Percentiles rank a stretch among this genome's conserved stretches.
Conservation (phyloP, 2,888 invertebrate species). For the Lycocerus yunnanus region DNA sequence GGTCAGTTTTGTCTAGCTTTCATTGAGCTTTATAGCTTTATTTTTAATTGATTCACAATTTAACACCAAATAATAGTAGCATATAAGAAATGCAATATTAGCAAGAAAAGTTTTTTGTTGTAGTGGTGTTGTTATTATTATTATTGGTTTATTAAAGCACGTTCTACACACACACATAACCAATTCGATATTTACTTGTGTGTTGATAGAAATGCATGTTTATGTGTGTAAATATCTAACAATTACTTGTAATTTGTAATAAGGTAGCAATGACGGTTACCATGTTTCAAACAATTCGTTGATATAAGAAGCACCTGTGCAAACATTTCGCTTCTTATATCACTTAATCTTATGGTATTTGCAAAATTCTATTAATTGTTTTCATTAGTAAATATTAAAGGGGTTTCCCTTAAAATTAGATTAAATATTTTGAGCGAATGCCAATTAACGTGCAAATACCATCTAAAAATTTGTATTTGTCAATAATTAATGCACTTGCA, state of each 20-base stretch:
- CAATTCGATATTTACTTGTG: background rate
- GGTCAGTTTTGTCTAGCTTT: conserved; percentile 53
- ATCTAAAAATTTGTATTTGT: background rate
- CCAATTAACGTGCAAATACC: conserved; percentile 5
- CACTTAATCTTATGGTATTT: background rate
- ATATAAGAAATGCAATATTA: conserved; percentile 1
- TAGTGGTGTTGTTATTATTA: background rate
- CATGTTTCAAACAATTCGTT: background rate
- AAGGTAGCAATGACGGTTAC: background rate
- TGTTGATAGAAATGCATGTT: background rate
- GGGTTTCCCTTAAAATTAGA: background rate
- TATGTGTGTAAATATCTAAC: background rate
- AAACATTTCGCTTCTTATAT: background rate
- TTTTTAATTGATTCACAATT: conserved; percentile 14
- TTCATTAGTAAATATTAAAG: background rate
- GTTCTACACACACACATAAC: background rate
- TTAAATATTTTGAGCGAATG: background rate
- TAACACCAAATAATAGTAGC: conserved; percentile 23
- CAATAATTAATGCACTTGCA: background rate
- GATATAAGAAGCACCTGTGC: background rate
- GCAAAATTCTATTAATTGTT: no score
- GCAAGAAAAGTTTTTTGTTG: conserved; percentile 6
- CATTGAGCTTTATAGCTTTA: conserved; percentile 34
- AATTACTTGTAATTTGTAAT: background rate
- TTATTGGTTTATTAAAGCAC: background rate